These are phyloP conservation scores for Magallana nippona DNA, from an alignment of 2,888 invertebrate species.

Conservation along the genomic window DNA sequence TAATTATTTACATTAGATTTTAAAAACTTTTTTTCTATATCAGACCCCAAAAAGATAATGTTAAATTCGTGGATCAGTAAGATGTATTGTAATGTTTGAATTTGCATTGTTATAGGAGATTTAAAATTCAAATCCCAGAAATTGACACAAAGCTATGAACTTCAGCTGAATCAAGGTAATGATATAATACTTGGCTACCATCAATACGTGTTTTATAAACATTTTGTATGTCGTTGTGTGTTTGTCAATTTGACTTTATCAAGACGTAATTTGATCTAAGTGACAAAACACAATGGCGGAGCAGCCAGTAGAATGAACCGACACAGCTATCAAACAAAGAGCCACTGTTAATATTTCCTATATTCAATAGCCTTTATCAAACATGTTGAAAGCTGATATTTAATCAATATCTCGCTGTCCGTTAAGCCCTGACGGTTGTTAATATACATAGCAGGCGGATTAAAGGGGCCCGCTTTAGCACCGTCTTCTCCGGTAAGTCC, in stretches of 20 bases:
- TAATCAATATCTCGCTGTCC: slow-evolving; percentile 4
- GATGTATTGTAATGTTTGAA: too few species aligned
- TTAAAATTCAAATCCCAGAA: slow-evolving; percentile 17
- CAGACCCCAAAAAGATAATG: too few species aligned
- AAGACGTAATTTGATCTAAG: neutral
- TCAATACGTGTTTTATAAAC: neutral
- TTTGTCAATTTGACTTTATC: slow-evolving; percentile 1
- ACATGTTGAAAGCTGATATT: slow-evolving; percentile 32
- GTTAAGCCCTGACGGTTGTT: slow-evolving; percentile 23
- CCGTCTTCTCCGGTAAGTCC: neutral
- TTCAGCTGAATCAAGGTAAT: too few species aligned
- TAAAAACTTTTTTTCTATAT: too few species aligned
- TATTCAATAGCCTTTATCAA: slow-evolving; percentile 24
- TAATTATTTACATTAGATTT: too few species aligned
- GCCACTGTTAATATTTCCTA: slow-evolving; percentile 10
- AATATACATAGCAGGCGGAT: slow-evolving; percentile 20
- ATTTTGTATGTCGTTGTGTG: neutral
- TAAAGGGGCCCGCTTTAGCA: neutral
- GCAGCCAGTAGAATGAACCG: neutral
- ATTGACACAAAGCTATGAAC: slow-evolving; percentile 6
- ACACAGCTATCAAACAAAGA: neutral
- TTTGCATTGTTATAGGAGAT: too few species aligned
- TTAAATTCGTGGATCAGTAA: too few species aligned
- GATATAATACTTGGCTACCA: neutral
- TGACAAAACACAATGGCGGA: neutral